phyloP scores from a whole-genome alignment of 2,888 invertebrate species.

The Pristionchus arcanus region DNA sequence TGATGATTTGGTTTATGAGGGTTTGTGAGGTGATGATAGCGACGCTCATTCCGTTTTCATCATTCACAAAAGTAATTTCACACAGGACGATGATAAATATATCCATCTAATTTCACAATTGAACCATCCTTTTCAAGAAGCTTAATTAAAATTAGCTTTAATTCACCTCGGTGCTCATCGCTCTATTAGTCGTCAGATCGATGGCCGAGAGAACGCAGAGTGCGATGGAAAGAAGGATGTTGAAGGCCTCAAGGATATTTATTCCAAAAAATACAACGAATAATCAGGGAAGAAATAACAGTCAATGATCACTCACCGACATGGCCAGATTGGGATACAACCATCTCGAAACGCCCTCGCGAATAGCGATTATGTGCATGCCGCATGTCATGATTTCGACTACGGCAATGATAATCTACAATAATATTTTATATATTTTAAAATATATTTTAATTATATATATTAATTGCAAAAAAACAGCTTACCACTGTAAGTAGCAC shows the following conservation, averaged over 20 bases:
- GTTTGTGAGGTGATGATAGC: too few species aligned
- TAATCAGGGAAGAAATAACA: background rate
- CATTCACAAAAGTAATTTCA: too few species aligned
- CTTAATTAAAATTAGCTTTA: background rate
- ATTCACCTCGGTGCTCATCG: background rate
- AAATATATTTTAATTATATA: background rate
- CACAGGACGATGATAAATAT: too few species aligned
- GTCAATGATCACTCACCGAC: constrained; percentile 1
- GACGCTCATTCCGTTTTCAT: too few species aligned
- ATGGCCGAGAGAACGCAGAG: background rate
- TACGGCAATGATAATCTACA: background rate
- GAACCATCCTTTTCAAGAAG: too few species aligned
- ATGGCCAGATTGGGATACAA: background rate
- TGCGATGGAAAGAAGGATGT: background rate
- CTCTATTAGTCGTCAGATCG: background rate
- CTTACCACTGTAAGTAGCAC: background rate
- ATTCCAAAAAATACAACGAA: background rate
- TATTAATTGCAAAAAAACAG: background rate
- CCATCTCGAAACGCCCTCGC: background rate
- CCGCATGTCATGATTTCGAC: constrained; percentile 1
- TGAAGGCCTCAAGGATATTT: background rate
- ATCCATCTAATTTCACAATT: too few species aligned
- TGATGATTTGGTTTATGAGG: too few species aligned
- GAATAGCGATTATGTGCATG: constrained; percentile 19
- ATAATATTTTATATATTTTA: too few species aligned